Evolutionary conservation across 2,797 vertebrate genomes (phyloP).

Genomic region (Sebastes ruberrimus): DNA sequence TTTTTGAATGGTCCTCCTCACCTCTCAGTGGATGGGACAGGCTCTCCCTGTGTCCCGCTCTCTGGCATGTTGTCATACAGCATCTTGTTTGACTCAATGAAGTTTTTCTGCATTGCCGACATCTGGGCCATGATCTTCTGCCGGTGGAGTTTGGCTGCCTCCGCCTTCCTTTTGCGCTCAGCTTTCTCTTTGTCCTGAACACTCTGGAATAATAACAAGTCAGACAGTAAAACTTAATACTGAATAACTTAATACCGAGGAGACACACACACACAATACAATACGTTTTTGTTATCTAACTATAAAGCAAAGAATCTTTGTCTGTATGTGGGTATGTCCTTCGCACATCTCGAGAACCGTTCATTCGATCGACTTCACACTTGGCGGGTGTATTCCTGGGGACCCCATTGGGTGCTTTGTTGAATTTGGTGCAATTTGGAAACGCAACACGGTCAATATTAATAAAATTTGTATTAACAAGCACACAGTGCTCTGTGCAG

Average conservation of each 20-base stretch:
- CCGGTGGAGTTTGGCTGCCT: constrained; percentile 94
- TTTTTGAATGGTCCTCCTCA: constrained; percentile 51
- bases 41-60: constrained; percentile 81
- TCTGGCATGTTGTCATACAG: constrained; percentile 94
- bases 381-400: too few relatives aligned
- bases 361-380: too few relatives aligned
- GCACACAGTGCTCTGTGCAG: too few relatives aligned
- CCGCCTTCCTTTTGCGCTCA: constrained; percentile 95
- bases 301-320: too few relatives aligned
- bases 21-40: constrained; percentile 83
- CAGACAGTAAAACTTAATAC: neutral
- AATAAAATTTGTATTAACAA: too few relatives aligned
- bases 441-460: too few relatives aligned
- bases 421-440: too few relatives aligned
- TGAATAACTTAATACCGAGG: neutral
- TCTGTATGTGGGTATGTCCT: too few relatives aligned
- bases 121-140: constrained; percentile 99
- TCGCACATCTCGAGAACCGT: too few relatives aligned
- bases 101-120: constrained; percentile 99
- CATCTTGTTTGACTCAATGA: constrained; percentile 97
- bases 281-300: neutral
- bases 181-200: constrained; percentile 95
- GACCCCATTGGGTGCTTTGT: too few relatives aligned
- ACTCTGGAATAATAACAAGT: constrained; percentile 72
- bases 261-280: neutral